Evolutionary conservation across 1,140 invertebrate species (phyloP), one percentile per base, ranked within the genome.

Genomic region (Myzus persicae): DNA sequence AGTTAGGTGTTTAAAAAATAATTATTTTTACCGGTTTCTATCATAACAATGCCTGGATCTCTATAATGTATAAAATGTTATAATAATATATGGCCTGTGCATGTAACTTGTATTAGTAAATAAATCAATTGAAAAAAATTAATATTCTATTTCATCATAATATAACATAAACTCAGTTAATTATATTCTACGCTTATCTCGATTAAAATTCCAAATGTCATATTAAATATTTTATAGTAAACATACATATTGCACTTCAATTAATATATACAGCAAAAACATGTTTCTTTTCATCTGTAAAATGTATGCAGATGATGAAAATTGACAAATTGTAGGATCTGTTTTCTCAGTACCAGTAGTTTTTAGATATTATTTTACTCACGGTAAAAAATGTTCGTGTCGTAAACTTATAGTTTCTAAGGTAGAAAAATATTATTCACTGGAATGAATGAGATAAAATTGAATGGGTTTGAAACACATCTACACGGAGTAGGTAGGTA

Each of bases 381-480:
- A 22, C 20, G 18, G 44, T 46, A n/a, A 87, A 87, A 87, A n/a
- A 46, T 82, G 44, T 31, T 20, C 31, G 3, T 46, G 31, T 46
- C 31, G 31, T 87, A 46, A n/a, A 87, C 44, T 46, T n/a, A 24
- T n/a, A 87, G 85, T 46, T 87, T n/a, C 44, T 20, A 46, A 87
- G 85, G 44, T 87, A 46, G 31, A 87, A 87, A 87, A 14, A 87
- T 87, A 46, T 46, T 87, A 87, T 44, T 87, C 44, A 87, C 42
- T 46, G 85, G 31, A 87, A 87, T 87, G 85, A 44, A 87, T 46
- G 44, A 87, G 85, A 87, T 87, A 87, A 87, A 87, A 87, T 87
- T 87, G 26, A 46, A 87, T 87, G 85, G 85, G 85, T 46, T n/a
- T 20, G 31, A n/a, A 87, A 87, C 11, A 87, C 24, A 87, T 40